Percentiles rank a stretch among this genome's conserved stretches.
Conservation (phyloP, 2,888 invertebrate species). For the Eulithis prunata region DNA sequence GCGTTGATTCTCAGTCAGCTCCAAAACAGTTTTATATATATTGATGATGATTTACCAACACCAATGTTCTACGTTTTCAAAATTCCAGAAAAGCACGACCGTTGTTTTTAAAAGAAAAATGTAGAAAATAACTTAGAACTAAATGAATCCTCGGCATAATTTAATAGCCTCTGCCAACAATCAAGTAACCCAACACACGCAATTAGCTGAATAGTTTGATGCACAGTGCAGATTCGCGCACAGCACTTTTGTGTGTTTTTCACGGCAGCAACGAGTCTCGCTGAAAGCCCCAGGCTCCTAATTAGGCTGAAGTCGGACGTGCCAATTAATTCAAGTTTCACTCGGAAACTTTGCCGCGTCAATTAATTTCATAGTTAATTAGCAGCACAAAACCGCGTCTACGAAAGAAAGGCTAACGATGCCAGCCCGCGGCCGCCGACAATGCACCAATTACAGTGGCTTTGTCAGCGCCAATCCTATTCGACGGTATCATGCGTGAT, state of each 20-base stretch:
- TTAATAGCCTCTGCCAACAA: slow-evolving; percentile 17
- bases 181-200: slow-evolving; percentile 47
- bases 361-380: slow-evolving; percentile 85
- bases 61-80: too few relatives aligned
- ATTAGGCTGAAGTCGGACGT: slow-evolving; percentile 84
- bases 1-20: too few relatives aligned
- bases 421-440: slow-evolving; percentile 62
- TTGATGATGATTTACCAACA: too few relatives aligned
- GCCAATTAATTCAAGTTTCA: slow-evolving; percentile 85
- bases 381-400: slow-evolving; percentile 81
- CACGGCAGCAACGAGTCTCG: slow-evolving; percentile 78
- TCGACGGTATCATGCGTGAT: slow-evolving; percentile 14
- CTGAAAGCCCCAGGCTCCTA: slow-evolving; percentile 83
- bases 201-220: slow-evolving; percentile 48
- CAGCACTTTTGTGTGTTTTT: slow-evolving; percentile 82
- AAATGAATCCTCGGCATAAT: neutral
- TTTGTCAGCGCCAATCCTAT: slow-evolving; percentile 60
- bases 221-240: slow-evolving; percentile 51
- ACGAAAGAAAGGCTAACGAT: slow-evolving; percentile 81
- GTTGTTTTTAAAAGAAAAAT: too few relatives aligned
- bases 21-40: too few relatives aligned
- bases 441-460: slow-evolving; percentile 80
- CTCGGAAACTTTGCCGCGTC: slow-evolving; percentile 84
- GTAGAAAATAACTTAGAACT: neutral
- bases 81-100: too few relatives aligned